These are phyloP conservation scores for Romanogobio albipinnatus DNA, from an alignment of 2,113 vertebrate genomes.

Conservation along the genomic window DNA sequence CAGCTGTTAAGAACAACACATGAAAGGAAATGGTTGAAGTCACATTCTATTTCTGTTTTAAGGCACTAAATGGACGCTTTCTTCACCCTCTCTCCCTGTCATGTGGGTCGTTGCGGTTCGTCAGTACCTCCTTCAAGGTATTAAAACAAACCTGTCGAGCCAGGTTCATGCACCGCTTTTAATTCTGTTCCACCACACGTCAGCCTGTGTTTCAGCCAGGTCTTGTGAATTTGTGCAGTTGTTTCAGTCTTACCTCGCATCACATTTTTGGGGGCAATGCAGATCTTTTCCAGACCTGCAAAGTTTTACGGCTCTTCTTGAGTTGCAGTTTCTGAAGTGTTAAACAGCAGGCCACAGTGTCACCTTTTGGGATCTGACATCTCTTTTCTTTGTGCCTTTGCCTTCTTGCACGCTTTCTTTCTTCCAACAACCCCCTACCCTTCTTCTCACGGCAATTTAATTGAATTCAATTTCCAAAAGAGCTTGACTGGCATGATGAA, in stretches of 20 bases:
- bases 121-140: conserved; percentile 80
- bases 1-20: conserved; percentile 12
- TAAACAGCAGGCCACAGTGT: background rate
- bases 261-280: background rate
- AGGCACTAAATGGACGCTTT: conserved; percentile 71
- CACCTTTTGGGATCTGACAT: conserved; percentile 8
- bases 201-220: background rate
- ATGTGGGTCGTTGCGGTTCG: conserved; percentile 62
- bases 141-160: background rate
- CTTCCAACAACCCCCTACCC: background rate
- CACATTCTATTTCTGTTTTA: conserved; percentile 28
- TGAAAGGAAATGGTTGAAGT: background rate
- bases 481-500: conserved; percentile 40
- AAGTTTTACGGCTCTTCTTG: background rate
- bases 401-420: background rate
- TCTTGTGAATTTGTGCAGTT: background rate
- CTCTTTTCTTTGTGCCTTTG: conserved; percentile 5
- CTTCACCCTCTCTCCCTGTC: conserved; percentile 61
- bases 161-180: background rate
- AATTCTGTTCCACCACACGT: background rate
- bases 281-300: background rate
- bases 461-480: conserved; percentile 25
- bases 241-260: background rate
- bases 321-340: background rate
- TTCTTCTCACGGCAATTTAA: conserved; percentile 25